Evolutionary conservation across 1,140 invertebrate genomes (phyloP), one percentile per base, ranked within the genome.

Genomic region (Megalonaias nervosa): DNA sequence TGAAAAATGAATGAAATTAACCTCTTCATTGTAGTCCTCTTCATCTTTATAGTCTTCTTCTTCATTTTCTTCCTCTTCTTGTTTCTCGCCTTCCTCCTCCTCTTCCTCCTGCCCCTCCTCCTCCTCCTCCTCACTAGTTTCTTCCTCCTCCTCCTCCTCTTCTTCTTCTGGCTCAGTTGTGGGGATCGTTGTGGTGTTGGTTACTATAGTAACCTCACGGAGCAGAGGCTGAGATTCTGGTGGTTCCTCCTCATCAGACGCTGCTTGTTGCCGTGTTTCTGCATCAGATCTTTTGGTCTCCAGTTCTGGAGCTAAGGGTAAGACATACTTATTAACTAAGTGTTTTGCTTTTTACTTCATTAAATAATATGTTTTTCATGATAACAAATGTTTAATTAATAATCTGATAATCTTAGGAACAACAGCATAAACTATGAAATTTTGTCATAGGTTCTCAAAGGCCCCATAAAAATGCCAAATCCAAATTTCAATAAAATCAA

Each of bases 141-240:
- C 78, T 11, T 56, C 74, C 31, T 75, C 71, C 19, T 67, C 71
- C 60, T 80, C 74, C 23, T 70, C 23, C 21, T 81, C 69, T 68
- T 75, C 67, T 38, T 81, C 72, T 55, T 23, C 65, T 23, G n/a
- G 56, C 59, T 31, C 48, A 38, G 38, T 70, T 19, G 70, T 66
- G 60, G 75, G 70, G 56, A 74, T 75, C 11, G 62, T 79, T 55
- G 68, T 79, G 5, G 76, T 80, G 59, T 74, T 74, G 16, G 74
- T 77, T 17, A 81, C 75, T 19, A 85, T 84, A 17, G 77, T 82
- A 21, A 86, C 84, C 71, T 83, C 82, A 14, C 79, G 80, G 26
- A 88, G 67, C 71, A 88, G 59, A 3, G 87, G 85, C 64, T 84
- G 79, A 21, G 86, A 84, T 74, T 88, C 87, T 67, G 81, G 82